Conservation (phyloP, 2,888 invertebrate genomes). For the Eilema griseolum region DNA sequence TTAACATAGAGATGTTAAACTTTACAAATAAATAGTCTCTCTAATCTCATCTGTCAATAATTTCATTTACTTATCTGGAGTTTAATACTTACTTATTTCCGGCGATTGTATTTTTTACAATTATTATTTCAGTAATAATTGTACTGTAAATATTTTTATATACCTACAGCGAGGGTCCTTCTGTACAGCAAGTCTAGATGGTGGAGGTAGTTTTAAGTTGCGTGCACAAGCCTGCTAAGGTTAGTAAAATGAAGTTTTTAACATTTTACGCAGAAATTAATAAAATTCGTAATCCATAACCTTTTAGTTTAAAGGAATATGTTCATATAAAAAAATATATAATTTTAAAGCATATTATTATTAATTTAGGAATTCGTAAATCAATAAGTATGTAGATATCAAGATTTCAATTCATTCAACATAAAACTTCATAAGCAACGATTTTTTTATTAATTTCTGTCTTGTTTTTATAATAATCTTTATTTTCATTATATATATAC, state of each 20-base stretch:
- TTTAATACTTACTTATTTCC: neutral
- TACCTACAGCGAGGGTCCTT: constrained; percentile 60
- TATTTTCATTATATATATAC: neutral
- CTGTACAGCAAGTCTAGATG: constrained; percentile 82
- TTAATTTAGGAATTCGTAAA: neutral
- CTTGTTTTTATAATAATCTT: neutral
- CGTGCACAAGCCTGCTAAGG: constrained; percentile 58
- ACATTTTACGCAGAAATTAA: neutral
- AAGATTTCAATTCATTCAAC: no score
- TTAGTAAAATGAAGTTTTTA: constrained; percentile 56
- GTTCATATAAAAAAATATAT: no score
- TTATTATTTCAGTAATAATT: neutral
- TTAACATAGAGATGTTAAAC: no score
- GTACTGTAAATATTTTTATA: constrained; percentile 55
- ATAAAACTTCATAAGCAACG: neutral
- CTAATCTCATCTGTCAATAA: neutral
- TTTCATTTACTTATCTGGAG: neutral
- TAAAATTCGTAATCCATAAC: neutral
- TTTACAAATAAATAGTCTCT: no score
- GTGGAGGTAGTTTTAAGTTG: constrained; percentile 71
- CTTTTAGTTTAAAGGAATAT: neutral
- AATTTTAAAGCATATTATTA: no score
- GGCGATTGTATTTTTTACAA: constrained; percentile 1
- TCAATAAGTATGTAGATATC: no score
- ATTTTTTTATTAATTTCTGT: neutral